phyloP scores from a whole-genome alignment of 2,797 vertebrate species.

The Pitangus sulphuratus region DNA sequence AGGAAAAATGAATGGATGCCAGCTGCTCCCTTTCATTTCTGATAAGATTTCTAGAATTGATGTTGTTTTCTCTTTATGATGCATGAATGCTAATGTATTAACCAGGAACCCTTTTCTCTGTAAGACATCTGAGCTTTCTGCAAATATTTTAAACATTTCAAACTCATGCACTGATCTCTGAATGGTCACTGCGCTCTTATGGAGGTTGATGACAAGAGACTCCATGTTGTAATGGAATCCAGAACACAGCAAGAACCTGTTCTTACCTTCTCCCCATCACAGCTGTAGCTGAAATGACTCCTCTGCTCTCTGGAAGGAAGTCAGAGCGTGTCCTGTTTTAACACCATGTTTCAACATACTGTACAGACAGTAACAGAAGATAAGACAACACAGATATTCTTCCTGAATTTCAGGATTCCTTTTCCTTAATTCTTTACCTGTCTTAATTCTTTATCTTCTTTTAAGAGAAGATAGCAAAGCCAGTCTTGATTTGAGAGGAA shows the following conservation, averaged over 20 bases:
- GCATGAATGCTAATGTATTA: conserved; percentile 26
- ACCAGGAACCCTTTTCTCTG: neutral
- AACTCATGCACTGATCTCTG: neutral
- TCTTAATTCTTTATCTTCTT: neutral
- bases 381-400: neutral
- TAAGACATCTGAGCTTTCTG: neutral
- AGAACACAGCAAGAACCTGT: neutral
- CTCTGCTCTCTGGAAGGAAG: neutral
- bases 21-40: conserved; percentile 58
- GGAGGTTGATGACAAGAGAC: neutral
- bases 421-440: neutral
- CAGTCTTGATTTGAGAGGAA: neutral
- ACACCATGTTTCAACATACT: fast-evolving
- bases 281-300: neutral
- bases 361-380: neutral
- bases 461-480: neutral
- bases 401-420: neutral
- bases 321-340: neutral
- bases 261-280: neutral
- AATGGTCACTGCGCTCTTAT: neutral
- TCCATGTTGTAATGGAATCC: neutral
- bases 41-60: conserved; percentile 32
- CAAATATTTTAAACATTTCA: neutral
- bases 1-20: conserved; percentile 48
- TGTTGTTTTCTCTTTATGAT: conserved; percentile 36